These are phyloP conservation scores for Salvator merianae DNA, from an alignment of 2,113 vertebrate genomes.

Conservation along the genomic window DNA sequence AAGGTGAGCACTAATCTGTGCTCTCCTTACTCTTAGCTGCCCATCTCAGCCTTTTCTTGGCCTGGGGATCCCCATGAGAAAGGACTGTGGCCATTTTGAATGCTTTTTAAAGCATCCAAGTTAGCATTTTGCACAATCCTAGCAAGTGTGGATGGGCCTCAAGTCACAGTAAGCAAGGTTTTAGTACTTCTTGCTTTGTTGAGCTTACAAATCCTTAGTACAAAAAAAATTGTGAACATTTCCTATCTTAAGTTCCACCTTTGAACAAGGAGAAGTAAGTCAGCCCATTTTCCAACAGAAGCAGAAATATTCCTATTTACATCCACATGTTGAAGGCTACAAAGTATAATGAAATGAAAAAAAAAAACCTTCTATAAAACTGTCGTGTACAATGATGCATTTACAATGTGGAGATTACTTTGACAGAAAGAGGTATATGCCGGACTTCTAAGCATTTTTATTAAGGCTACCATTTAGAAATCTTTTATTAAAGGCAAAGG, in stretches of 20 bases:
- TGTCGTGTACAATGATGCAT: neutral
- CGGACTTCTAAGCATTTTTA: neutral
- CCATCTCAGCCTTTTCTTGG: too few species aligned
- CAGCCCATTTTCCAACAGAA: neutral
- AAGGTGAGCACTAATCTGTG: too few species aligned
- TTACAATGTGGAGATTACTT: neutral
- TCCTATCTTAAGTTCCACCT: neutral
- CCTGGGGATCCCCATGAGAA: too few species aligned
- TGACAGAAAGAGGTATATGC: neutral
- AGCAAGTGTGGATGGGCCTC: too few species aligned
- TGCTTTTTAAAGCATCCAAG: too few species aligned
- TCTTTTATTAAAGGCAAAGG: neutral
- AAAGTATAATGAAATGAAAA: neutral
- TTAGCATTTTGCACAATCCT: too few species aligned
- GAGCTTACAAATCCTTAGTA: neutral
- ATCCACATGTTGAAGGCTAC: neutral
- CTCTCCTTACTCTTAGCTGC: too few species aligned
- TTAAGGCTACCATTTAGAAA: neutral
- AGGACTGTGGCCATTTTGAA: too few species aligned
- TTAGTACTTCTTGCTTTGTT: too few species aligned
- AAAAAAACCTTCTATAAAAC: neutral
- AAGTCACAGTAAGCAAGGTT: too few species aligned
- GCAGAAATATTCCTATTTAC: neutral
- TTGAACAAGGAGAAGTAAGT: neutral
- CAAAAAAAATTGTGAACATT: neutral